phyloP scores from a whole-genome alignment of 2,888 invertebrate species.

The Pilophorus perplexus region DNA sequence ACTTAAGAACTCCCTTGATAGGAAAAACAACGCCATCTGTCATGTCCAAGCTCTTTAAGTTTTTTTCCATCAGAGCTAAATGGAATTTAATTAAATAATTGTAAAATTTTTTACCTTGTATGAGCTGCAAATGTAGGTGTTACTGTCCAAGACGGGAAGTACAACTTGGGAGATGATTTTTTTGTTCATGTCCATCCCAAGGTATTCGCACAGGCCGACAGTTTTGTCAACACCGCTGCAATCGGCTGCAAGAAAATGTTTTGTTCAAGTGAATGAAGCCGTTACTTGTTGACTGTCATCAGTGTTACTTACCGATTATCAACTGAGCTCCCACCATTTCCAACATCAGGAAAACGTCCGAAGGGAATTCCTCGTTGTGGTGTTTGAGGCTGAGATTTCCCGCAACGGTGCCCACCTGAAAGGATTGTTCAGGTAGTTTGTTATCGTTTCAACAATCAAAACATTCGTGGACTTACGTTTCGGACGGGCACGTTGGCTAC shows the following conservation, averaged over 20 bases:
- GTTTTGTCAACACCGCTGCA: conserved; percentile 51
- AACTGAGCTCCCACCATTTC: conserved; percentile 61
- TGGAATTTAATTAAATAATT: not conserved
- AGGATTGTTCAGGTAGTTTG: not conserved
- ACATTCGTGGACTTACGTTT: conserved; percentile 62
- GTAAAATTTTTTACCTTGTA: conserved; percentile 61
- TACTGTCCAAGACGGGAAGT: conserved; percentile 58
- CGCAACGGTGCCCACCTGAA: conserved; percentile 59
- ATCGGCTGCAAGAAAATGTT: conserved; percentile 53
- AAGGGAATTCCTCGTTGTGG: conserved; percentile 64
- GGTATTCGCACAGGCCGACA: conserved; percentile 57
- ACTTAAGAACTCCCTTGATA: no score
- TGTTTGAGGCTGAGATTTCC: conserved; percentile 71
- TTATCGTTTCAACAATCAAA: not conserved
- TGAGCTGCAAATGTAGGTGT: conserved; percentile 58
- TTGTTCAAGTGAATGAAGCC: no score
- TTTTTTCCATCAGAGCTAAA: no score
- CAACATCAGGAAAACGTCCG: conserved; percentile 66
- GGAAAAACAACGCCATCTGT: no score
- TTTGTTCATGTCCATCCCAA: conserved; percentile 62
- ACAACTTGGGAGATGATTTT: conserved; percentile 64
- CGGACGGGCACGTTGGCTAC: conserved; percentile 70
- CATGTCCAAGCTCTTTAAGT: no score
- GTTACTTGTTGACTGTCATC: no score
- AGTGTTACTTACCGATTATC: conserved; percentile 49